A percentile compares a stretch with the other conserved stretches of the same genome.
These are phyloP conservation scores for Cotesia typhae DNA, from an alignment of 1,140 invertebrate species.

Conservation along the genomic window DNA sequence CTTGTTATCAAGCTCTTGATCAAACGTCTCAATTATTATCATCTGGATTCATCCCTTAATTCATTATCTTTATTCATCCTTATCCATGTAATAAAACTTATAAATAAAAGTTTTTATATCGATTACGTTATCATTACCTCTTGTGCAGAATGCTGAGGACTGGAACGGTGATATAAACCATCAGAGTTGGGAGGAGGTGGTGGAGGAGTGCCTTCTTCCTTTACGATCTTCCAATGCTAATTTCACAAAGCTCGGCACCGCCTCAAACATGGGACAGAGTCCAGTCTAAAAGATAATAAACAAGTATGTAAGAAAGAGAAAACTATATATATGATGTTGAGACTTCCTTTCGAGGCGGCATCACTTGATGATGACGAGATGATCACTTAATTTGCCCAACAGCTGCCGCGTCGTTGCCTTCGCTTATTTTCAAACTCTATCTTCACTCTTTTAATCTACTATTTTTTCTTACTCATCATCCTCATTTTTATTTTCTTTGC, in stretches of 20 bases:
- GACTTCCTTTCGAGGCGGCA: constrained; percentile 56
- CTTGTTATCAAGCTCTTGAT: too few relatives aligned
- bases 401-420: constrained; percentile 59
- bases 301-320: constrained; percentile 11
- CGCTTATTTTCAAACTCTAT: constrained; percentile 21
- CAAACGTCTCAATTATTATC: too few relatives aligned
- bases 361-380: constrained; percentile 65
- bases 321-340: constrained; percentile 18
- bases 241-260: constrained; percentile 59
- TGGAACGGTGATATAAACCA: constrained; percentile 40
- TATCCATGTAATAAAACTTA: too few relatives aligned
- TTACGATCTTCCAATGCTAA: constrained; percentile 64
- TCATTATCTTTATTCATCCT: too few relatives aligned
- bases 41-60: too few relatives aligned
- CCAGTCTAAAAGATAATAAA: constrained; percentile 29
- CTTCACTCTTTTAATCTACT: constrained; percentile 35
- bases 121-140: too few relatives aligned
- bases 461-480: constrained; percentile 20
- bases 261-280: constrained; percentile 39
- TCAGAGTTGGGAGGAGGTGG: constrained; percentile 40
- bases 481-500: neutral
- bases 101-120: too few relatives aligned
- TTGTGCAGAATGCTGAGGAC: constrained; percentile 36
- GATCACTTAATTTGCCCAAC: constrained; percentile 67
- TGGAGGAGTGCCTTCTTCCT: constrained; percentile 51